phyloP scores from a whole-genome alignment of 2,888 invertebrate species.

The Drosophila subsilvestris region DNA sequence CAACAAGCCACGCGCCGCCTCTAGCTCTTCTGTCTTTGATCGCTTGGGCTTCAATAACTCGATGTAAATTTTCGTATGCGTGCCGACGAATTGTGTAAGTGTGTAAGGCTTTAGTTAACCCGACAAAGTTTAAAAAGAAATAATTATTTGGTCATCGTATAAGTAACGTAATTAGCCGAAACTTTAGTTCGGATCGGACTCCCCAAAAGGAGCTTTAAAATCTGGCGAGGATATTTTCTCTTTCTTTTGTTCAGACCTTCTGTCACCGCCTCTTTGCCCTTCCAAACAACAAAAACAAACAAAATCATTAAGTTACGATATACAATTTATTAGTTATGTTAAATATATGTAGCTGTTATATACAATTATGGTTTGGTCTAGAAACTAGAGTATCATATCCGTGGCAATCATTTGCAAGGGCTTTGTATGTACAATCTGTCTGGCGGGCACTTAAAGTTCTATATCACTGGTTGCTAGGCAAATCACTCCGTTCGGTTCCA shows the following conservation, averaged over 20 bases:
- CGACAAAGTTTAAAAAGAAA: constrained; percentile 29
- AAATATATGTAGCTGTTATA: constrained; percentile 7
- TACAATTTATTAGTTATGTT: constrained; percentile 5
- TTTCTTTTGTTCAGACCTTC: too few relatives aligned
- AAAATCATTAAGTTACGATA: neutral
- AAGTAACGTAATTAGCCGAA: neutral
- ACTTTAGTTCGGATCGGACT: neutral
- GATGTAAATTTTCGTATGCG: constrained; percentile 39
- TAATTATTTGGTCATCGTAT: neutral
- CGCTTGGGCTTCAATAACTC: constrained; percentile 81
- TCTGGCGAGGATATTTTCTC: too few relatives aligned
- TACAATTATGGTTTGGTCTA: constrained; percentile 51
- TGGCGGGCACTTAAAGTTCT: constrained; percentile 54
- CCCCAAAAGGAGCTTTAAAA: neutral
- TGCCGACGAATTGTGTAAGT: constrained; percentile 3
- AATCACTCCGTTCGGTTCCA: constrained; percentile 52
- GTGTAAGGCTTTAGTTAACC: constrained; percentile 26
- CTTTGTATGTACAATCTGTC: constrained; percentile 51
- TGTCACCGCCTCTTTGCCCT: neutral
- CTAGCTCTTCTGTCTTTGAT: constrained; percentile 80
- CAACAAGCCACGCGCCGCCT: constrained; percentile 34
- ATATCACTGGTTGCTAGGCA: constrained; percentile 77
- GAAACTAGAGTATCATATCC: constrained; percentile 4
- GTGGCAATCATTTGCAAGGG: constrained; percentile 9
- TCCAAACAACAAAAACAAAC: neutral